Evolutionary conservation across 1,140 invertebrate species (phyloP), one percentile per base, ranked within the genome.

Genomic region (Asobara japonica): DNA sequence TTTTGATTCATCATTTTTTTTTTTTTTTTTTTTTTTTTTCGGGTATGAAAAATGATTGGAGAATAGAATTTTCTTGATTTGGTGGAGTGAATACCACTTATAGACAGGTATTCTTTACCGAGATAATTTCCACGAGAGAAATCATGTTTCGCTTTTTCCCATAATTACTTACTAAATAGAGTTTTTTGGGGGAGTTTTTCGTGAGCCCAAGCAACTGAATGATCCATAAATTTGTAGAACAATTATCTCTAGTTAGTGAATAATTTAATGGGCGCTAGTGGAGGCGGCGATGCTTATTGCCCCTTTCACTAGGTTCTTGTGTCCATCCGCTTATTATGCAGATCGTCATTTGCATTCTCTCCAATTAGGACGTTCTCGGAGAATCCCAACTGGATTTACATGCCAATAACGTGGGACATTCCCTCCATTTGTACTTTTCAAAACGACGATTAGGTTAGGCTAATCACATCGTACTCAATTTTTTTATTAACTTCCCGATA

Each of bases 301-400:
- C 51, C 51, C 51, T 56, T 56, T 56, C 51, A 56, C 51, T 56
- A 56, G 51, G 51, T 11, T 56, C 51, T 56, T 22, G 22, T 56
- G 51, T 56, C 22, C 51, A 56, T 56, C 22, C 51, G 51, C 51
- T 56, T 56, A 22, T 56, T 56, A 56, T 56, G 51, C 51, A 56
- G 51, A 56, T 56, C 51, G 51, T 56, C 51, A 22, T 56, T 56
- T 22, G 51, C 51, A 20, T 56, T 56, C 51, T 56, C 51, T 56
- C 51, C 51, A 56, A 56, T 56, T 56, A 56, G 51, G 22, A 56
- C 51, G 51, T 18, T 4, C 51, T 27, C 16, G 51, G 22, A 3
- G 51, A 51, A 51, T 51, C 45, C 45, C n/a, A 51, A 56, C 41
- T 25, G 22, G 20, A 56, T 56, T 56, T 56, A 56, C 51, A 56